Conservation (phyloP, 2,797 vertebrate species). For the Aeoliscus strigatus region DNA sequence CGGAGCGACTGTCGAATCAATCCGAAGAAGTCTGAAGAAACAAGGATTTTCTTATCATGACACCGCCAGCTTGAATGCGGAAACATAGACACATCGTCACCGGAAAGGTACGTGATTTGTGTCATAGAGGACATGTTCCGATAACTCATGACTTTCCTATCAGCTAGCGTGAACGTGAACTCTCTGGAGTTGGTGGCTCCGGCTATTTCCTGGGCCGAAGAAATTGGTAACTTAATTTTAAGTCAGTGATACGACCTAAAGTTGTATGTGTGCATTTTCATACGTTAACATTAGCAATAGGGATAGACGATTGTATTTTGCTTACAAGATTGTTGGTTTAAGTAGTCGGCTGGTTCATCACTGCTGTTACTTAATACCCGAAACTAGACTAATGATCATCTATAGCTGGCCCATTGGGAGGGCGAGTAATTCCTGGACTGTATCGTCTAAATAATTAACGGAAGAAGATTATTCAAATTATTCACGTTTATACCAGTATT, state of each 20-base stretch:
- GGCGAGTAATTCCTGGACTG: conserved; percentile 21
- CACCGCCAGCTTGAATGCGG: conserved; percentile 34
- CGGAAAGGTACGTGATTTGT: conserved; percentile 40
- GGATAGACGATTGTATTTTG: too few relatives aligned
- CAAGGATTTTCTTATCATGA: conserved; percentile 33
- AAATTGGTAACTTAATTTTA: conserved; percentile 10
- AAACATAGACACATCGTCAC: conserved; percentile 24
- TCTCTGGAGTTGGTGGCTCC: conserved; percentile 43
- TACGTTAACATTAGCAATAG: too few relatives aligned
- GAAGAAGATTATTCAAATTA: too few relatives aligned
- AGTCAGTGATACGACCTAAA: too few relatives aligned
- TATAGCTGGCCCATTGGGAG: neutral
- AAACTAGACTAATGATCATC: conserved; percentile 10
- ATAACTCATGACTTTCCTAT: conserved; percentile 16
- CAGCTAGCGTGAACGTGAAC: conserved; percentile 39
- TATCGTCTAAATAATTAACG: too few relatives aligned
- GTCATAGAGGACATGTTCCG: neutral
- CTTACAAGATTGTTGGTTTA: too few relatives aligned
- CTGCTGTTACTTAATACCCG: conserved; percentile 1
- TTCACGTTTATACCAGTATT: too few relatives aligned
- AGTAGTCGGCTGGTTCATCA: too few relatives aligned
- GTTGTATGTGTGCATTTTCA: too few relatives aligned
- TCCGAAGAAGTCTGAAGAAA: conserved; percentile 47
- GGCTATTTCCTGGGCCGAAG: conserved; percentile 44
- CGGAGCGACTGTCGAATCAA: conserved; percentile 54